Evolutionary conservation across 2,113 vertebrate genomes (phyloP).

Genomic region (Noturus placidus): DNA sequence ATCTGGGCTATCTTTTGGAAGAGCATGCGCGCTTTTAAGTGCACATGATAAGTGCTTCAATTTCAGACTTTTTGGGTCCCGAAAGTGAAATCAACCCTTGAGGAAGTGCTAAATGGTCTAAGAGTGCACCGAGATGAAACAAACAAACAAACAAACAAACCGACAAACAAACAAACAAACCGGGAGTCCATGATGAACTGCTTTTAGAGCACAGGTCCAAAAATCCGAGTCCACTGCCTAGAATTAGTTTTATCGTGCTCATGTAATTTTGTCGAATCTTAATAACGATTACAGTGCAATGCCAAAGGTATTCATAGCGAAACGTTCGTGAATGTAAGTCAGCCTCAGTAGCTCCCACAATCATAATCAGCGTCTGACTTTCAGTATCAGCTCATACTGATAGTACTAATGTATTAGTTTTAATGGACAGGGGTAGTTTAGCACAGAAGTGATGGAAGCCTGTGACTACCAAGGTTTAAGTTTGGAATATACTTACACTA

Average conservation of each 20-base stretch:
- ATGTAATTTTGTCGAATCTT: neutral
- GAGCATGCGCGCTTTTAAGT: slow-evolving; percentile 54
- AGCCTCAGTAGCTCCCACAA: neutral
- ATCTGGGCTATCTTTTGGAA: neutral
- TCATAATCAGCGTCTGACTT: too few species aligned
- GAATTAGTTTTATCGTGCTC: neutral
- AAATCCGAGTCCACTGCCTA: neutral
- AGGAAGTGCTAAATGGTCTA: slow-evolving; percentile 66
- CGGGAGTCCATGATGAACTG: neutral
- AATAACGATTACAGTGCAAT: neutral
- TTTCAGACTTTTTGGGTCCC: slow-evolving; percentile 54
- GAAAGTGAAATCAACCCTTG: slow-evolving; percentile 53
- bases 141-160: neutral
- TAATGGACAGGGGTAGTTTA: too few species aligned
- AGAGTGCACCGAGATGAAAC: slow-evolving; percentile 50
- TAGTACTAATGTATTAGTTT: too few species aligned
- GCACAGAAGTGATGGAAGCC: too few species aligned
- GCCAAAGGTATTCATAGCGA: neutral
- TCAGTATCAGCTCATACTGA: too few species aligned
- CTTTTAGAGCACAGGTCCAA: neutral
- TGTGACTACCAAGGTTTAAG: too few species aligned
- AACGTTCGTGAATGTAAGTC: too few species aligned
- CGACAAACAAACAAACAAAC: neutral
- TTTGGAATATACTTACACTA: too few species aligned
- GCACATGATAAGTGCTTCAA: slow-evolving; percentile 49